Percentiles rank a stretch among this genome's conserved stretches.
Evolutionary conservation across 2,888 invertebrate genomes (phyloP).

Genomic region (Campoplex nolae): DNA sequence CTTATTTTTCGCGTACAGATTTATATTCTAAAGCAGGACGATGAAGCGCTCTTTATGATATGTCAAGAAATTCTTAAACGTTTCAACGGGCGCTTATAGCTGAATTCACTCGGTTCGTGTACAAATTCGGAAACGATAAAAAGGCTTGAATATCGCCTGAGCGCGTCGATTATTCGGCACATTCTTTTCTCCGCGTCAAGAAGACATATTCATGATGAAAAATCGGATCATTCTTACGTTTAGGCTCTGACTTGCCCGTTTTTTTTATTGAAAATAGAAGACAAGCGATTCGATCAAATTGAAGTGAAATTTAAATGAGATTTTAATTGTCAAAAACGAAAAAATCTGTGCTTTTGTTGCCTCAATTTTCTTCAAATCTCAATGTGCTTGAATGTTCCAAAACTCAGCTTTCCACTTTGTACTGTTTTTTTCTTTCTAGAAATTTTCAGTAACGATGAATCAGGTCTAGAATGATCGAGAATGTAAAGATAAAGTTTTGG

Average conservation of each 20-base stretch:
- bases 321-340: too few relatives aligned
- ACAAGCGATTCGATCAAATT: too few relatives aligned
- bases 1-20: constrained; percentile 24
- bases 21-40: constrained; percentile 13
- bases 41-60: not conserved
- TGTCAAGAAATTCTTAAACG: constrained; percentile 6
- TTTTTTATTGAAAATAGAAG: too few relatives aligned
- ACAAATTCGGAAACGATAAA: not conserved
- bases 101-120: constrained; percentile 1
- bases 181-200: not conserved
- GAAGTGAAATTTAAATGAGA: too few relatives aligned
- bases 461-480: not conserved
- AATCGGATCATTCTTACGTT: too few relatives aligned
- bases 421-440: not conserved
- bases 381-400: too few relatives aligned
- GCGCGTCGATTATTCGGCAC: not conserved
- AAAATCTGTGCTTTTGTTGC: too few relatives aligned
- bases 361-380: too few relatives aligned
- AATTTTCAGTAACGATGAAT: not conserved
- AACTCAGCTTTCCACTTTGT: too few relatives aligned
- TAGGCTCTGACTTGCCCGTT: not conserved
- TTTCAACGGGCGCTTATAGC: not conserved
- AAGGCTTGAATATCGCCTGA: not conserved
- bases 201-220: not conserved
- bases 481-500: not conserved